Conservation (phyloP, 2,888 invertebrate species). For the Pollenia amentaria region DNA sequence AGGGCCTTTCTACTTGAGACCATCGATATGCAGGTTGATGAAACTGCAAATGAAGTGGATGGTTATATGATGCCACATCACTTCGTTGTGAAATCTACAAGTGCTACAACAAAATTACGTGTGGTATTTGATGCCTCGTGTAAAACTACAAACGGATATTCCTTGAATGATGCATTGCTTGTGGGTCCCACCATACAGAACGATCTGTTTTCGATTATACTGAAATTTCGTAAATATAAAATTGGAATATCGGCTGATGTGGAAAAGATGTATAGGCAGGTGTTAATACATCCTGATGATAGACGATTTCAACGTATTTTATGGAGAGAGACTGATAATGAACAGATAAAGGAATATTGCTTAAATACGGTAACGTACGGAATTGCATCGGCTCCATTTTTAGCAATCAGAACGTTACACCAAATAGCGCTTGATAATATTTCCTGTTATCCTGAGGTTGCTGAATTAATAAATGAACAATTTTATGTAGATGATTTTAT, state of each 20-base stretch:
- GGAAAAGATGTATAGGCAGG: conserved; percentile 61
- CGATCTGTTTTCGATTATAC: no score
- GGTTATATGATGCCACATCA: conserved; percentile 61
- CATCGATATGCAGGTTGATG: no score
- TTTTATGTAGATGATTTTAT: conserved; percentile 40
- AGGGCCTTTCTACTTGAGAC: no score
- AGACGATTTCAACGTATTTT: conserved; percentile 46
- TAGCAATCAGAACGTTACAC: conserved; percentile 41
- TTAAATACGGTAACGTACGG: no score
- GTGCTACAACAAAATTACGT: conserved; percentile 61
- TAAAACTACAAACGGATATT: conserved; percentile 50
- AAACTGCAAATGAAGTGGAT: no score
- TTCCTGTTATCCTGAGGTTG: no score
- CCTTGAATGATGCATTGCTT: conserved; percentile 57
- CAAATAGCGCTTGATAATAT: conserved; percentile 45
- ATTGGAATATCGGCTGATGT: conserved; percentile 48
- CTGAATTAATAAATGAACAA: background rate
- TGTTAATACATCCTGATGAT: conserved; percentile 49
- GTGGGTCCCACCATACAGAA: conserved; percentile 60
- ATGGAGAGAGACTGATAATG: conserved; percentile 66
- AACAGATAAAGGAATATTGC: no score
- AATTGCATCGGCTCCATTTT: conserved; percentile 43
- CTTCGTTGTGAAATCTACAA: conserved; percentile 54
- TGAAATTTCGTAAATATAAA: no score
- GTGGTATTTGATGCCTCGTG: conserved; percentile 62